Evolutionary conservation across 2,797 vertebrate species (phyloP).

Genomic region (Falco concolor): DNA sequence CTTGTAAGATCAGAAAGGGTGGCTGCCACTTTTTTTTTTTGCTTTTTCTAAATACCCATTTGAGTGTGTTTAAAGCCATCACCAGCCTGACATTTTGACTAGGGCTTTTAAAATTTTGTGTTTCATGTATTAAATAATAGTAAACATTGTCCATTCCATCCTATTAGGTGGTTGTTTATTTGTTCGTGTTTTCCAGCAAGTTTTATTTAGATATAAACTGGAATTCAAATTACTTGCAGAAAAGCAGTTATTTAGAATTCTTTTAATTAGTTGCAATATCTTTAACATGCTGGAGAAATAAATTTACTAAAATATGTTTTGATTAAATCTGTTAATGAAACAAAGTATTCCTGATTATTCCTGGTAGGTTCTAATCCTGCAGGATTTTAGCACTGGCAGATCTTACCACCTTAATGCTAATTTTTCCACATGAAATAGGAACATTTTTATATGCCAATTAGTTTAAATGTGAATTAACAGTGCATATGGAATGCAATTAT

Average conservation of each 20-base stretch:
- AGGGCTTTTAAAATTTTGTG: not conserved
- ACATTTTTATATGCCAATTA: not conserved
- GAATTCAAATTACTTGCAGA: not conserved
- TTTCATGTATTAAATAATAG: not conserved
- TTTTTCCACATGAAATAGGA: not conserved
- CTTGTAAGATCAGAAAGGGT: not conserved
- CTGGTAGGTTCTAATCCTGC: not conserved
- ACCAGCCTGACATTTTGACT: not conserved
- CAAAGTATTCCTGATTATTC: not conserved
- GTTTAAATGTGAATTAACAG: not conserved
- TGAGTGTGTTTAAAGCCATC: not conserved
- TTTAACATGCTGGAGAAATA: not conserved
- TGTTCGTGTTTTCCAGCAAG: not conserved
- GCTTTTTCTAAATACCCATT: not conserved
- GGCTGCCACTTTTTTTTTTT: not conserved
- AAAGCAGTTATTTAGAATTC: not conserved
- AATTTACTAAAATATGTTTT: not conserved
- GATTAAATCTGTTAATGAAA: not conserved
- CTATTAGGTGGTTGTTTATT: not conserved
- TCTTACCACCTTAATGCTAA: not conserved
- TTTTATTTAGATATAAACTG: not conserved
- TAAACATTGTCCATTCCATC: not conserved
- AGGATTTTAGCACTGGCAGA: not conserved
- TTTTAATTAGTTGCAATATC: not conserved
- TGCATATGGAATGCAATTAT: not conserved